Evolutionary conservation across 2,888 invertebrate species (phyloP).

Genomic region (Priocnemis perturbator): DNA sequence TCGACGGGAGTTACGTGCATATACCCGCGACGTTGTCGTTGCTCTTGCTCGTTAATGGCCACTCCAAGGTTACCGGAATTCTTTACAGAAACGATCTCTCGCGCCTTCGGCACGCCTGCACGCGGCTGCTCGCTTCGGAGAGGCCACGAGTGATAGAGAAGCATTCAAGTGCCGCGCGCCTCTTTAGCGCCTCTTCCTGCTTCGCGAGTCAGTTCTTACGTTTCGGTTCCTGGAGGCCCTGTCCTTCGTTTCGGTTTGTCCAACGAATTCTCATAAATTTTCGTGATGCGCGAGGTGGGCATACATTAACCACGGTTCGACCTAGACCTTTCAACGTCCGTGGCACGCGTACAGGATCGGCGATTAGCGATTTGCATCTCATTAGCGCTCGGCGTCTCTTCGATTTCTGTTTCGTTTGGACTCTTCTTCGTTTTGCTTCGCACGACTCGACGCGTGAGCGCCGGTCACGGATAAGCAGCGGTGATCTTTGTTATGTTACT

Average conservation of each 20-base stretch:
- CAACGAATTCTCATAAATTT: constrained; percentile 61
- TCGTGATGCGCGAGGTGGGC: constrained; percentile 47
- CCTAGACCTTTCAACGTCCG: constrained; percentile 68
- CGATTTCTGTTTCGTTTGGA: constrained; percentile 23
- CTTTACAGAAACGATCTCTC: constrained; percentile 36
- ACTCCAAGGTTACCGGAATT: constrained; percentile 41
- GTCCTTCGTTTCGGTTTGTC: constrained; percentile 55
- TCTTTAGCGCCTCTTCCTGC: not conserved
- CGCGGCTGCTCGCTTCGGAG: constrained; percentile 21
- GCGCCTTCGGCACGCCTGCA: constrained; percentile 5
- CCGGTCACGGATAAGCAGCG: no score
- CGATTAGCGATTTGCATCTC: constrained; percentile 54
- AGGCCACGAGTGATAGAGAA: no score
- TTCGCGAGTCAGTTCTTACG: no score
- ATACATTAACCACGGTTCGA: constrained; percentile 44
- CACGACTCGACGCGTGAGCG: not conserved
- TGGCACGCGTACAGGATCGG: constrained; percentile 45
- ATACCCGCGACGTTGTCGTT: constrained; percentile 10
- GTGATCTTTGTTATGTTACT: no score
- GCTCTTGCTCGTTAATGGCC: constrained; percentile 25
- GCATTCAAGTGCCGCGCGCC: not conserved
- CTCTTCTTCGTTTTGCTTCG: not conserved
- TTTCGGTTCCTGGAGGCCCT: not conserved
- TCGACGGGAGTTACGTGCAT: no score
- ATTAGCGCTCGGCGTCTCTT: constrained; percentile 43